Conservation (phyloP, 2,797 vertebrate genomes). For the Chrosomus eos region DNA sequence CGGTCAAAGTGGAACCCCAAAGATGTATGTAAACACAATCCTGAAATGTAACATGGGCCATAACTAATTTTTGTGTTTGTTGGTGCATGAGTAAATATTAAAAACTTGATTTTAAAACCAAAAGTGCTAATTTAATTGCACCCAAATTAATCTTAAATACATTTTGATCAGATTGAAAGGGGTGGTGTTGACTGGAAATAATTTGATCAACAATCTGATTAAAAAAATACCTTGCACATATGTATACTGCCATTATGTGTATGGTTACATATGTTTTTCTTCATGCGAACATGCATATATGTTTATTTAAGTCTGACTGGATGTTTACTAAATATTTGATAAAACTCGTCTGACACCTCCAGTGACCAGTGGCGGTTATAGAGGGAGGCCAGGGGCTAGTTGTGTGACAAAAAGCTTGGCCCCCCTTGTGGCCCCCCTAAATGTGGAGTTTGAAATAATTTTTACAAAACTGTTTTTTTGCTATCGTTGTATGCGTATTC, state of each 20-base stretch:
- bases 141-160: neutral
- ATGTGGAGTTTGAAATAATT: no score
- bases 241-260: neutral
- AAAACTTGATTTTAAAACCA: neutral
- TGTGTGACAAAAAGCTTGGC: no score
- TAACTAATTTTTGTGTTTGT: neutral
- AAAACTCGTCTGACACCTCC: neutral
- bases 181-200: neutral
- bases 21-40: conserved; percentile 75
- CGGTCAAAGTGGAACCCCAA: conserved; percentile 67
- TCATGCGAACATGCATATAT: no score
- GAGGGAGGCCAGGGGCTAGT: no score
- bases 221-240: neutral
- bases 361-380: no score
- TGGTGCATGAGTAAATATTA: neutral
- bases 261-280: no score
- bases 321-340: no score
- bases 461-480: no score
- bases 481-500: no score
- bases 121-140: neutral
- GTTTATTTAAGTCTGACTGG: no score
- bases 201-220: neutral
- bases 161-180: neutral
- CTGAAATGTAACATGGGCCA: neutral
- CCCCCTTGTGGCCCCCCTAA: no score